These are phyloP conservation scores for Propithecus coquereli DNA, from an alignment of 2,113 vertebrate species.

Conservation along the genomic window DNA sequence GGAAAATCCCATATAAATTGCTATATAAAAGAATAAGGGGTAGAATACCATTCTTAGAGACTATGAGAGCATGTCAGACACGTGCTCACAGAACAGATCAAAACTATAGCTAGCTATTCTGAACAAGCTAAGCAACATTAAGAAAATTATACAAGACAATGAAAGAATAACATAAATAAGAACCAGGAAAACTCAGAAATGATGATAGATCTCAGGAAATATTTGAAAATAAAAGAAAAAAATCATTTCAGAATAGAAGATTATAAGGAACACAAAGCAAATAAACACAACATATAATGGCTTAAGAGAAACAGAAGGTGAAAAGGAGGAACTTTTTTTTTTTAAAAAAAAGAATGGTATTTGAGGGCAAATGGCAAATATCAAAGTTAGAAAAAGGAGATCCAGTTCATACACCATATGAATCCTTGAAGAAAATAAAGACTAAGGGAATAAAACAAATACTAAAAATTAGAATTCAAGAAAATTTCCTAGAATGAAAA, in stretches of 20 bases:
- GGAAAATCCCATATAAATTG: background rate
- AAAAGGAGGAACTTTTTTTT: background rate
- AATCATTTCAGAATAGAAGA: background rate
- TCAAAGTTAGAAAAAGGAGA: background rate
- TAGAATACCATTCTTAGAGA: background rate
- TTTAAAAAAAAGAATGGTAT: background rate
- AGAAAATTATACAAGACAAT: background rate
- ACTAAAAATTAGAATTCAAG: background rate
- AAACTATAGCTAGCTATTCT: background rate
- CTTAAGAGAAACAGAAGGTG: background rate
- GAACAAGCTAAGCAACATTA: background rate
- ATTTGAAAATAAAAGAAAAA: slow-evolving; percentile 7
- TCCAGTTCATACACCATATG: background rate
- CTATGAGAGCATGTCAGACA: background rate
- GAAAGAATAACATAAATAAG: background rate
- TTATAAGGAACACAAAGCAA: background rate
- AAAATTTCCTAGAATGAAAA: slow-evolving; percentile 4
- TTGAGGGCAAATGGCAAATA: slow-evolving; percentile 1
- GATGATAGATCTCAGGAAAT: background rate
- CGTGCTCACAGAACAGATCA: background rate
- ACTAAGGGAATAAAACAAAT: background rate
- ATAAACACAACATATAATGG: background rate
- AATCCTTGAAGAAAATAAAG: background rate
- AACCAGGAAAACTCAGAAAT: slow-evolving; percentile 32
- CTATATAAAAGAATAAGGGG: background rate